Evolutionary conservation across 2,888 invertebrate species (phyloP).

Genomic region (Chorisops tibialis): DNA sequence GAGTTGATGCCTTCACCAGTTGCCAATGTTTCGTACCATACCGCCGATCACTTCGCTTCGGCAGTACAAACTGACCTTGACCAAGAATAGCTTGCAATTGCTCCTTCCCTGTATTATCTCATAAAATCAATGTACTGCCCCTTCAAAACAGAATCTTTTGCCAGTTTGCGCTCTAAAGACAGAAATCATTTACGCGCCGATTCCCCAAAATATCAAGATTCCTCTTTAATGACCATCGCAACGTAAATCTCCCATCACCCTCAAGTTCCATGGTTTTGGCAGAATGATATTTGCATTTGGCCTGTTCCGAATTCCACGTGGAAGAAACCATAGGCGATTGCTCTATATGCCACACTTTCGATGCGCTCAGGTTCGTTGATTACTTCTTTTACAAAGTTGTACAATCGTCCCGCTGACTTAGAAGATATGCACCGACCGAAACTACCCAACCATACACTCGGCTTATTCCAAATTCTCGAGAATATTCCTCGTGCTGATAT

Average conservation of each 20-base stretch:
- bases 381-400: too few relatives aligned
- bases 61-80: neutral
- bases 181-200: neutral
- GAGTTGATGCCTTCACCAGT: too few relatives aligned
- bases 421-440: neutral
- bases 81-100: neutral
- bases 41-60: slow-evolving; percentile 7
- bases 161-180: neutral
- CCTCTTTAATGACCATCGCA: slow-evolving; percentile 25
- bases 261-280: too few relatives aligned
- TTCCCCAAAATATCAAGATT: slow-evolving; percentile 1
- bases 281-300: too few relatives aligned
- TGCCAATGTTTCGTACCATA: too few relatives aligned
- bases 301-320: too few relatives aligned
- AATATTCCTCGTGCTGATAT: too few relatives aligned
- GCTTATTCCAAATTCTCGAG: neutral
- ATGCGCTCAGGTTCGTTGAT: too few relatives aligned
- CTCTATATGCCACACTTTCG: too few relatives aligned
- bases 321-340: too few relatives aligned
- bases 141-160: neutral
- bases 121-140: slow-evolving; percentile 13
- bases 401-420: too few relatives aligned
- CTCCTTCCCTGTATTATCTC: neutral
- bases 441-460: slow-evolving; percentile 7
- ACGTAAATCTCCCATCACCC: slow-evolving; percentile 5